Percentiles rank a stretch among this genome's conserved stretches.
These are phyloP conservation scores for Danio jaintianensis DNA, from an alignment of 2,797 vertebrate genomes.

Conservation along the genomic window DNA sequence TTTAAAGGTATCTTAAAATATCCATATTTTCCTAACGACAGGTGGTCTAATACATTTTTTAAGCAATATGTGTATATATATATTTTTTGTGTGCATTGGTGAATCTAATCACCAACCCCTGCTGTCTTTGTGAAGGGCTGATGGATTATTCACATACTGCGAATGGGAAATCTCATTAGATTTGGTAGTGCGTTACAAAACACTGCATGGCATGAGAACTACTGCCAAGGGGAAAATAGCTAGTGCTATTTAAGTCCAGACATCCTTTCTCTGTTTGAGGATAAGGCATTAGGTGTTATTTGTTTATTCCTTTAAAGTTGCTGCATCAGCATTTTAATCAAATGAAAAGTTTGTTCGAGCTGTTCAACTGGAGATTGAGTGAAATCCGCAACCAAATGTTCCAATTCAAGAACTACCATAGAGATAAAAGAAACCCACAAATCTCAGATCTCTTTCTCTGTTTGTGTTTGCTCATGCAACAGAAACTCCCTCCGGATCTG, in stretches of 20 bases:
- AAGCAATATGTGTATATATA: too few relatives aligned
- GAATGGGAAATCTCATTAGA: constrained; percentile 82
- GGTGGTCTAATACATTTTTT: too few relatives aligned
- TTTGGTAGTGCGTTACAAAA: constrained; percentile 74
- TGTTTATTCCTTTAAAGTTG: background rate
- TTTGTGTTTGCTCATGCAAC: constrained; percentile 60
- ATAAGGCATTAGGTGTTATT: background rate
- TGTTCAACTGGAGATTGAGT: constrained; percentile 10
- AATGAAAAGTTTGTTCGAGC: background rate
- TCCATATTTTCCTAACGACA: too few relatives aligned
- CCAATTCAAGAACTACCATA: background rate
- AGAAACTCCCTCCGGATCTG: constrained; percentile 94
- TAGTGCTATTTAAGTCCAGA: constrained; percentile 72
- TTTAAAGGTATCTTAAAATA: too few relatives aligned
- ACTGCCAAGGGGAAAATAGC: constrained; percentile 78
- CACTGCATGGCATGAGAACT: constrained; percentile 74
- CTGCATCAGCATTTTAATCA: background rate
- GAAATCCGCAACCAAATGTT: background rate
- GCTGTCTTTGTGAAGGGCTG: constrained; percentile 56
- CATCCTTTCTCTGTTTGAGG: constrained; percentile 30
- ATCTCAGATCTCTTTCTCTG: constrained; percentile 7
- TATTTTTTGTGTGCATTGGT: too few relatives aligned
- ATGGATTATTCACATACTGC: constrained; percentile 75
- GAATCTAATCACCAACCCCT: too few relatives aligned
- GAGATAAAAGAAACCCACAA: background rate